A percentile compares a stretch with the other conserved stretches of the same genome.
Evolutionary conservation across 2,797 vertebrate species (phyloP).

Genomic region (Macroramphosus scolopax): DNA sequence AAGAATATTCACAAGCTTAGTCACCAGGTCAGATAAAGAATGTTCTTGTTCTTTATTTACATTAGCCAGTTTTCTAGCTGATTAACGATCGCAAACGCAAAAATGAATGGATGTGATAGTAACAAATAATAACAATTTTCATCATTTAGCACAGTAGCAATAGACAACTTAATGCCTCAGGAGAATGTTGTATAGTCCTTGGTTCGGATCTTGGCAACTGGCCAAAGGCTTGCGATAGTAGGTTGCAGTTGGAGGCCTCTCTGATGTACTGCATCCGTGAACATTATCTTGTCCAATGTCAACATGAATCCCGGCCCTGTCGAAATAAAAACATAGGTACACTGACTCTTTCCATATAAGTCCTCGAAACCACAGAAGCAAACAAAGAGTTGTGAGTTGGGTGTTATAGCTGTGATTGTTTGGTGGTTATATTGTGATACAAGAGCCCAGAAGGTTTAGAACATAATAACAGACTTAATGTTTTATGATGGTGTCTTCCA

Average conservation of each 20-base stretch:
- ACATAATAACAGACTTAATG: conserved; percentile 17
- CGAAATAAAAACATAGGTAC: conserved; percentile 3
- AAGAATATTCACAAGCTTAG: no score
- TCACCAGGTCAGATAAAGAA: no score
- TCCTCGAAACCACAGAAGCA: conserved; percentile 1
- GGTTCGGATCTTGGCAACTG: conserved; percentile 8
- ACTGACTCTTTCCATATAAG: not conserved
- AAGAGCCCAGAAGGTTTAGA: conserved; percentile 16
- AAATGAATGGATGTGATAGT: no score
- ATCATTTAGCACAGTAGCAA: no score
- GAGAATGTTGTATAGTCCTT: conserved; percentile 3
- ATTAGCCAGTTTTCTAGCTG: no score
- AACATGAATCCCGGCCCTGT: conserved; percentile 6
- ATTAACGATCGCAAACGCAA: no score
- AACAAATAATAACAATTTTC: no score
- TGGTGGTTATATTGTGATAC: conserved; percentile 15
- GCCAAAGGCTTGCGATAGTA: conserved; percentile 17
- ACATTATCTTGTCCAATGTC: conserved; percentile 5
- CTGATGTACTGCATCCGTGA: conserved; percentile 17
- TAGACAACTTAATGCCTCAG: conserved; percentile 3
- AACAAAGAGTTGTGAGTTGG: conserved; percentile 10
- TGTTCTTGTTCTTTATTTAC: no score
- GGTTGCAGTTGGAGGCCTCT: conserved; percentile 25
- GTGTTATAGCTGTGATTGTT: no score
- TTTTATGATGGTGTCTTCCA: conserved; percentile 13